Evolutionary conservation across 2,113 vertebrate genomes (phyloP), one percentile per base, ranked within the genome.

Genomic region (Elephas maximus): DNA sequence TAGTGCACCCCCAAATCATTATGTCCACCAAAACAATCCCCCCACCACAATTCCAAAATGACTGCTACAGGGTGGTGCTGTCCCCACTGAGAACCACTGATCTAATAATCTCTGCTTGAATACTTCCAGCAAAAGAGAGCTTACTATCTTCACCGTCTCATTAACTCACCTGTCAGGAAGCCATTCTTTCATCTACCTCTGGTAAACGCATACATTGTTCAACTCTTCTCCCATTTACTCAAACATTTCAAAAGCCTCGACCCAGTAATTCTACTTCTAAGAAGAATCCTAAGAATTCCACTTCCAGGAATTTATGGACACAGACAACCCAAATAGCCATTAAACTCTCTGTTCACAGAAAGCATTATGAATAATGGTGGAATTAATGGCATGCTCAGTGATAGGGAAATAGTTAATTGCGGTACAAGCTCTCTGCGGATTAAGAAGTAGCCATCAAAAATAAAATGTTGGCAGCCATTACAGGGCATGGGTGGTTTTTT

Each of bases 221-320:
- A 76, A 44, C 15, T 92, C 88, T 78, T 71, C 41, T 76, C 73
- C 62, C 17, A 45, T 62, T 86, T 63, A 45, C 80, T 69, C 57
- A 24, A 92, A 74, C 10, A 21, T 82, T 77, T 82, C 57, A 91
- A 73, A 48, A 76, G 26, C 5, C 44, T 76, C 86, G 48, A 67
- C 62, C 80, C 84, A 94, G 37, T 77, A 80, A 91, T 88, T 92
- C 62, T 24, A 81, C 28, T 86, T 81, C 20, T n/a, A 91, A 91
- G 80, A 91, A 93, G 45, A 71, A 51, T 41, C 63, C 91, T 92
- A 93, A 93, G 90, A 97, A 94, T 90, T 76, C 74, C 53, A 51
- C 63, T 96, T 94, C 90, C 86, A 93, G 90, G 92, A 96, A 87
- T 48, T 26, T 26, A 57, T 44, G 33, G 84, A 82, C 30, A 67